Percentiles rank a stretch among this genome's conserved stretches.
phyloP scores from a whole-genome alignment of 2,113 vertebrate genomes.

The Upupa epops region DNA sequence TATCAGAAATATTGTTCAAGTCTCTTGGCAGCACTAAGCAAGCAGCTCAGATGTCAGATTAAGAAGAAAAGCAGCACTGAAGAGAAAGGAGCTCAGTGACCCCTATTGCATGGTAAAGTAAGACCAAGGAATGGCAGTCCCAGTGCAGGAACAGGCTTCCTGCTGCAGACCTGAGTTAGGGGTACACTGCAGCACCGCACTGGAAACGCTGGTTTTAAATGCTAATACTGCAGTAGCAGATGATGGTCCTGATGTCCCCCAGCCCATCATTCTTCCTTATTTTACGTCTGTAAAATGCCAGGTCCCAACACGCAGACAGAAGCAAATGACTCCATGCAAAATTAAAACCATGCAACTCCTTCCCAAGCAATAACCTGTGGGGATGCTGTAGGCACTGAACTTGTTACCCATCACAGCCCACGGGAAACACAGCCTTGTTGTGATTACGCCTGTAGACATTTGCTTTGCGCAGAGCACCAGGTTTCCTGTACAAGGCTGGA shows the following conservation, averaged over 20 bases:
- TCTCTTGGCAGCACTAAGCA: background rate
- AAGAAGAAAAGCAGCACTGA: background rate
- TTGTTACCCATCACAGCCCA: background rate
- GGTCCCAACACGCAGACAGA: background rate
- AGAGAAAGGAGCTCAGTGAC: background rate
- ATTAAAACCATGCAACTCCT: background rate
- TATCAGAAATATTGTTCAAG: background rate
- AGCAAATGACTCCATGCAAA: background rate
- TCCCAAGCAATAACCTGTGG: background rate
- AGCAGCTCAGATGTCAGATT: background rate
- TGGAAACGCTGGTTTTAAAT: background rate
- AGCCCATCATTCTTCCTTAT: background rate
- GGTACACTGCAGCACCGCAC: rapidly evolving
- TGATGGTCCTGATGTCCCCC: background rate
- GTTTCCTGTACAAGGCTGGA: slow-evolving; percentile 33
- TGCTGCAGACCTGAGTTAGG: background rate
- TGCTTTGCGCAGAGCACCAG: background rate
- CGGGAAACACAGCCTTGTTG: background rate
- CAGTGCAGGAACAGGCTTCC: background rate
- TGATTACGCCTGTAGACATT: background rate
- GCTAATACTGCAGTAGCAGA: background rate
- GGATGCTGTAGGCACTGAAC: background rate
- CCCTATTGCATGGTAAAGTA: background rate
- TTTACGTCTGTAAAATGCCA: background rate
- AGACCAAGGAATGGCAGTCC: background rate